A percentile compares a stretch with the other conserved stretches of the same genome.
phyloP scores from a whole-genome alignment of 1,140 invertebrate species.

The Trichoplusia ni region DNA sequence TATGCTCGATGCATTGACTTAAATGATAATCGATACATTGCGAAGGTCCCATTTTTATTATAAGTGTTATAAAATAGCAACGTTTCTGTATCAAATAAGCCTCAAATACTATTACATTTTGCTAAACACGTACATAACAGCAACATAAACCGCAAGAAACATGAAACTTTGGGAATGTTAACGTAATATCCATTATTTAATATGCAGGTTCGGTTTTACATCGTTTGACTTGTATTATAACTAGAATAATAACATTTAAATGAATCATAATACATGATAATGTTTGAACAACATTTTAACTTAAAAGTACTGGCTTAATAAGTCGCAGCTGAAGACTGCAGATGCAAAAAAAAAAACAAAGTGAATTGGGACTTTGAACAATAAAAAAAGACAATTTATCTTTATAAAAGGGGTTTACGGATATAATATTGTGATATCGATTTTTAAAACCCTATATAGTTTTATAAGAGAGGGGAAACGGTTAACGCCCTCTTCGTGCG shows the following conservation, averaged over 20 bases:
- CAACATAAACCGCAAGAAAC: slow-evolving; percentile 27
- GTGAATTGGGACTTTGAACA: background rate
- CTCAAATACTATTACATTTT: slow-evolving; percentile 3
- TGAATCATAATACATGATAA: no score
- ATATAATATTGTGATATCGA: slow-evolving; percentile 51
- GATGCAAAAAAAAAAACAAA: no score
- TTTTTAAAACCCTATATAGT: slow-evolving; percentile 77
- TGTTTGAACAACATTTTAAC: no score
- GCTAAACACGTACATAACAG: slow-evolving; percentile 8
- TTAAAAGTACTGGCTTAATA: no score
- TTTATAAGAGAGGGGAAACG: slow-evolving; percentile 56
- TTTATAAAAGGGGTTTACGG: background rate
- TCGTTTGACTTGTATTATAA: slow-evolving; percentile 1
- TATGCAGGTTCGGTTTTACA: background rate
- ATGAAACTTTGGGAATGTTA: slow-evolving; percentile 27
- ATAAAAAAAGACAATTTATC: background rate
- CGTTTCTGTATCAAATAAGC: no score
- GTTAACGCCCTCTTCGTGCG: slow-evolving; percentile 68
- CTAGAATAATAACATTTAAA: no score
- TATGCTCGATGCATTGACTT: no score
- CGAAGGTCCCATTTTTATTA: no score
- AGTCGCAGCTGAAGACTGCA: no score
- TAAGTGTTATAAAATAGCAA: no score
- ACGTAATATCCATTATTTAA: slow-evolving; percentile 8
- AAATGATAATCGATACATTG: no score